Evolutionary conservation across 1,140 invertebrate species (phyloP).

Genomic region (Paraescarpia echinospica): DNA sequence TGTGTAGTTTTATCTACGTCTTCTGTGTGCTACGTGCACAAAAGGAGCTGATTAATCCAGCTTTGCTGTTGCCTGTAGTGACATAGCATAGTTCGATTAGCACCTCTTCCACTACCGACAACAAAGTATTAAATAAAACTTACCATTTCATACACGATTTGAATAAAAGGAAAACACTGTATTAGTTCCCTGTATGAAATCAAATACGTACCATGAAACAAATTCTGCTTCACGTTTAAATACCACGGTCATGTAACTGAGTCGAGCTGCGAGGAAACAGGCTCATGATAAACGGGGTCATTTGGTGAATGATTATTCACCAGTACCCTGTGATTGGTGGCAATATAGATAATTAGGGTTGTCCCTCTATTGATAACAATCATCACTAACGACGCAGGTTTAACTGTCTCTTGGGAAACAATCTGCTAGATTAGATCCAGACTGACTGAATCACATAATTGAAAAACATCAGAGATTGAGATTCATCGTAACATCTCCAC

Average conservation of each 20-base stretch:
- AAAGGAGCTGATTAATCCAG: not conserved
- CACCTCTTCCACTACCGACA: not conserved
- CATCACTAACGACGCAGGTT: not conserved
- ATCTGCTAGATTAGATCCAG: not conserved
- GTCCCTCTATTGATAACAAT: slow-evolving; percentile 5
- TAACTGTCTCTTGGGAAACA: not conserved
- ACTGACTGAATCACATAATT: not conserved
- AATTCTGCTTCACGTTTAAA: not conserved
- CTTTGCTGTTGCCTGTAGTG: not conserved
- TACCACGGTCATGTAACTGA: not conserved
- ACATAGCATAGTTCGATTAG: not conserved
- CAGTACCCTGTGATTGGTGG: not conserved
- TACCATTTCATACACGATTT: no score
- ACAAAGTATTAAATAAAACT: no score
- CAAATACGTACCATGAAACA: not conserved
- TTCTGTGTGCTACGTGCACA: not conserved
- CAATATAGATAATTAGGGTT: not conserved
- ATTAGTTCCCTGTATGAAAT: not conserved
- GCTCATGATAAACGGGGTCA: not conserved
- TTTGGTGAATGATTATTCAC: not conserved
- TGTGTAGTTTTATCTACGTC: not conserved
- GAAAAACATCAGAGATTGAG: not conserved
- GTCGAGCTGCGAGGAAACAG: not conserved
- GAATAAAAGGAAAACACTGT: no score
- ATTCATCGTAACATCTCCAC: not conserved